Base-by-base conservation (phyloP, 2,888 invertebrate genomes). In the Mimas tiliae region DNA sequence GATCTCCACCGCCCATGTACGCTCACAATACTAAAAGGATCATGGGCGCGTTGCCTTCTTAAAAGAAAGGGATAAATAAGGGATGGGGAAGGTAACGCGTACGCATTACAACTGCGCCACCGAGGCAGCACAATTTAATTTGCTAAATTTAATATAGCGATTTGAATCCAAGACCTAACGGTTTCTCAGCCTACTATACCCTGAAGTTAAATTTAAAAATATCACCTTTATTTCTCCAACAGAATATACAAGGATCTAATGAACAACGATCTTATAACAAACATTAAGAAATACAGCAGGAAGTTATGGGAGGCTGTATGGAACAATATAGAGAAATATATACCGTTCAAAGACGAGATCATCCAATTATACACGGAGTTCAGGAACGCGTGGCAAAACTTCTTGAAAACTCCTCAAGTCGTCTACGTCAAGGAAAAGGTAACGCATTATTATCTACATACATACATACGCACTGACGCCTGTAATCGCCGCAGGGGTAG, bases 241-340 rank as follows among this genome's bases (percentile, higher is more conserved):
- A 95, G 94, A 66, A 94, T 98, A 63, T 97, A 97, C 83, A 95
- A 95, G 66, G 97, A 98, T 76, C 94, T 98, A 8, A 95, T 95
- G 63, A 95, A 95, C 67, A 96, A 97, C 80, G 97, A 97, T 76
- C 94, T 97, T 0, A 92, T 97, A 33, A 96, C 96, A 0, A 97
- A 97, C 82, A 93, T 97, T 47, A 95, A 95, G 80, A 97, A 97
- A 80, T 98, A 98, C 86, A 94, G 95, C 0, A 91, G 89, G 53
- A 94, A 96, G 58, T 85, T 96, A 0, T 95, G 96, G 93, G 94
- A 95, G 66, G 86, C 86, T 0, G 74, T 93, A 0, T 93, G 93
- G 93, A 71, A 70, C 48, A 92, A 92, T 70, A 80, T 93, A 0
- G 91, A 91, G 73, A 89, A 89, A 67, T 92, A 89, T 70, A 90